Percentiles rank a stretch among this genome's conserved stretches.
phyloP scores from a whole-genome alignment of 2,888 invertebrate genomes.

The Vannuccia rotundouncinata region DNA sequence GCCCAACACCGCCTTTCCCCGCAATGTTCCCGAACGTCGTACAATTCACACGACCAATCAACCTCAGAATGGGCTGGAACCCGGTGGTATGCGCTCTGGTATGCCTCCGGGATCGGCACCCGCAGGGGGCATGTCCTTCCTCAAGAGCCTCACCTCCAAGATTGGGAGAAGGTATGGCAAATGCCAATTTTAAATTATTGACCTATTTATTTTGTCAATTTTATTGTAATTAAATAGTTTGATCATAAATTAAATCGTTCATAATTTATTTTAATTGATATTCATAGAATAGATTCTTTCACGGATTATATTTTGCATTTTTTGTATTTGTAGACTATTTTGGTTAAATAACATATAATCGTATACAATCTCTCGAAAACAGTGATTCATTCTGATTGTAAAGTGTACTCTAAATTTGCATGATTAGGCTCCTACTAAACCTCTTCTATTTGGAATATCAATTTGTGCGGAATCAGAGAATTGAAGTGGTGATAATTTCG shows the following conservation, averaged over 20 bases:
- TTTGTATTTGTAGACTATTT: no score
- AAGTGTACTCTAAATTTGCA: no score
- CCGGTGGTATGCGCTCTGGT: not conserved
- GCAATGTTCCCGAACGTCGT: conserved; percentile 19
- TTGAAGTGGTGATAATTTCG: no score
- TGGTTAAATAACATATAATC: no score
- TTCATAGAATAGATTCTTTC: not conserved
- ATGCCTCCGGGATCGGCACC: not conserved
- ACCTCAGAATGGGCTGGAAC: conserved; percentile 12
- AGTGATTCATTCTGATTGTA: no score
- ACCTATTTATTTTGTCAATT: not conserved
- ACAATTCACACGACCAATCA: conserved; percentile 35
- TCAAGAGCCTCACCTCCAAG: conserved; percentile 8
- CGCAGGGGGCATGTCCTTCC: conserved; percentile 24
- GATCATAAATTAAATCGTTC: no score
- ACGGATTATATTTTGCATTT: not conserved
- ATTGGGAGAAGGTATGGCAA: not conserved
- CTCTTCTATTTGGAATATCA: no score
- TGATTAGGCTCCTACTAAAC: no score
- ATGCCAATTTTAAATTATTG: not conserved
- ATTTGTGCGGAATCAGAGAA: no score
- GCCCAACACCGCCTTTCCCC: conserved; percentile 29
- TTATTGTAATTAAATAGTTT: no score
- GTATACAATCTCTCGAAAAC: no score
- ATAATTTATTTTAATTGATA: not conserved